Percentiles rank a stretch among this genome's conserved stretches.
phyloP scores from a whole-genome alignment of 2,113 vertebrate species.

The Sylvia atricapilla region DNA sequence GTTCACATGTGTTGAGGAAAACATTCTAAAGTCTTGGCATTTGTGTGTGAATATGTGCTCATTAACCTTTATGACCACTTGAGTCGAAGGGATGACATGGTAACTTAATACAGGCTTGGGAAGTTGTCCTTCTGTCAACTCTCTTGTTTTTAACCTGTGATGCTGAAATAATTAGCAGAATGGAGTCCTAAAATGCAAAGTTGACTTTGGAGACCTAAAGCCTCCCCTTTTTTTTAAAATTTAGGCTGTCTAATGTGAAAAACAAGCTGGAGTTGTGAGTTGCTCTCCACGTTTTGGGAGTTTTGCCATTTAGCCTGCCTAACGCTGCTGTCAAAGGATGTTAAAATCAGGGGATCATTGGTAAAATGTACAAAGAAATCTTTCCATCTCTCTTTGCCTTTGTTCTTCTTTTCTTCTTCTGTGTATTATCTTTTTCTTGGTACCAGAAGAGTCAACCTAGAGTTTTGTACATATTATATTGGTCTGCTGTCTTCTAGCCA shows the following conservation, averaged over 20 bases:
- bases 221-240: neutral
- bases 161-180: neutral
- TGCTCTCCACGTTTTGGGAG: neutral
- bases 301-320: neutral
- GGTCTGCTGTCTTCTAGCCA: neutral
- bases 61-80: neutral
- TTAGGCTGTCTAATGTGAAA: neutral
- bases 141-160: neutral
- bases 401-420: neutral
- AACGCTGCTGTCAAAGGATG: neutral
- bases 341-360: neutral
- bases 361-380: neutral
- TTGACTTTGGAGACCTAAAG: neutral
- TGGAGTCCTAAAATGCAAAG: neutral
- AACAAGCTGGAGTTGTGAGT: neutral
- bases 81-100: neutral
- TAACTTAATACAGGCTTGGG: neutral
- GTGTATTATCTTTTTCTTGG: neutral
- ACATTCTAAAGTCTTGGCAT: neutral
- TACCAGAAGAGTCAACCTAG: neutral
- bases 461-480: neutral
- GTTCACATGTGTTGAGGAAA: neutral
- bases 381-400: neutral
- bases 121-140: neutral
- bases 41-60: neutral